Evolutionary conservation across 2,888 invertebrate species (phyloP).

Genomic region (Hydroisotoma schaefferi): DNA sequence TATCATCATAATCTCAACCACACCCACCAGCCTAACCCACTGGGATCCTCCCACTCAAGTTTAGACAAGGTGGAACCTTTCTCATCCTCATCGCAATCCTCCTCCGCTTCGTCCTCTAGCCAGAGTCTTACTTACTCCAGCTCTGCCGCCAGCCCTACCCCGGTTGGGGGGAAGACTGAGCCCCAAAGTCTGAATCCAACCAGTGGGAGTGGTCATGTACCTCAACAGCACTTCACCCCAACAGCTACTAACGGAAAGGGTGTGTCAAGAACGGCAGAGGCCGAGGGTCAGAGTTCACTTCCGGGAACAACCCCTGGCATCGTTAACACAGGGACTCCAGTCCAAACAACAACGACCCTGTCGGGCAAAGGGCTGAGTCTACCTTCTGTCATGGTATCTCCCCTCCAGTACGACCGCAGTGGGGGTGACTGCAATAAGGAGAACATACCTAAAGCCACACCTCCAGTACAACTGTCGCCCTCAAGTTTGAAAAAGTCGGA

Average conservation of each 20-base stretch:
- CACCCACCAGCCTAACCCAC: not conserved
- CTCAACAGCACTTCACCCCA: conserved; percentile 23
- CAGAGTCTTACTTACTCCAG: conserved; percentile 19
- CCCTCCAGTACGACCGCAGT: conserved; percentile 34
- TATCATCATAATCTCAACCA: conserved; percentile 4
- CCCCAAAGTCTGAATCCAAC: not conserved
- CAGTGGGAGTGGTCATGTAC: conserved; percentile 11
- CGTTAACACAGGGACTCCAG: not conserved
- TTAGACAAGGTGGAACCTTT: conserved; percentile 22
- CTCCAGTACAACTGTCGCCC: not conserved
- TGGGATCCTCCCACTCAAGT: conserved; percentile 5
- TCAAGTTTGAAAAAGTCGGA: conserved; percentile 33
- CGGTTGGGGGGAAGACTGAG: conserved; percentile 20
- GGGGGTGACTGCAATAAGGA: conserved; percentile 11
- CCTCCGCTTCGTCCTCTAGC: conserved; percentile 22
- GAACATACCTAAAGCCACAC: not conserved
- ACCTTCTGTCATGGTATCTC: conserved; percentile 45
- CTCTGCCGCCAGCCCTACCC: conserved; percentile 27
- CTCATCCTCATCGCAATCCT: conserved; percentile 13
- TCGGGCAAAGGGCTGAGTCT: conserved; percentile 3
- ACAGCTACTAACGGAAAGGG: conserved; percentile 4
- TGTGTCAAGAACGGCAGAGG: not conserved
- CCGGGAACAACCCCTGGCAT: not conserved
- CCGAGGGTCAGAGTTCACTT: not conserved
- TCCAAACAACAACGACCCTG: not conserved